Evolutionary conservation across 2,888 invertebrate species (phyloP), one percentile per base, ranked within the genome.

Genomic region (Ligdia adustata): DNA sequence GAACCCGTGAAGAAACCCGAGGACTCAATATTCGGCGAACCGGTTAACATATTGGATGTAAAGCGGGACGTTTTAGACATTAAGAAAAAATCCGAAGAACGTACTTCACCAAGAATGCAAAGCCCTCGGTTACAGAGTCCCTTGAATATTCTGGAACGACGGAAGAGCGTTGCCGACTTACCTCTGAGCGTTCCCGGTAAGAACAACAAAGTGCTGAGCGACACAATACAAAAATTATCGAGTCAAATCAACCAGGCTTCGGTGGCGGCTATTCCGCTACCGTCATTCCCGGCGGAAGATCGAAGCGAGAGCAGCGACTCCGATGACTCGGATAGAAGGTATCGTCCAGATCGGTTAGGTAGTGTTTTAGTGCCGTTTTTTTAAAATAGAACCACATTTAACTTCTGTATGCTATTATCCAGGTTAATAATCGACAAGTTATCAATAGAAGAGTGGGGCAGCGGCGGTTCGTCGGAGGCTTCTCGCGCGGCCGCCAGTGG

Each of bases 211-310:
- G 92, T 92, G 22, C 71, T 93, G 6, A 92, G 91, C 55, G 93
- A 93, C 54, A 93, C 92, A 0, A 93, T 93, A 65, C 93, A 92
- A 72, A 93, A 93, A 65, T 68, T 93, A 18, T 90, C 90, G 9
- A 90, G 90, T 61, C 91, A 91, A 62, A 91, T 91, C 46, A 91
- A 89, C 55, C 90, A 90, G 61, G 73, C 76, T 2, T 79, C 82
- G 9, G 79, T 77, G 1, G 67, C 74, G 0, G 73, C 61, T 43
- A 74, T 82, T 3, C 74, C 81, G 0, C 42, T 87, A 51, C 78
- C 85, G 2, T 65, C 83, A 0, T 90, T 86, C 69, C 75, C 79
- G 24, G 41, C 80, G 1, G 88, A 77, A 35, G 84, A 88, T 31
- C 75, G 81, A 28, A 85, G 87, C 51, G 90, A 90, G 45, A 85